phyloP scores from a whole-genome alignment of 2,888 invertebrate genomes.

The Apamea sordens region DNA sequence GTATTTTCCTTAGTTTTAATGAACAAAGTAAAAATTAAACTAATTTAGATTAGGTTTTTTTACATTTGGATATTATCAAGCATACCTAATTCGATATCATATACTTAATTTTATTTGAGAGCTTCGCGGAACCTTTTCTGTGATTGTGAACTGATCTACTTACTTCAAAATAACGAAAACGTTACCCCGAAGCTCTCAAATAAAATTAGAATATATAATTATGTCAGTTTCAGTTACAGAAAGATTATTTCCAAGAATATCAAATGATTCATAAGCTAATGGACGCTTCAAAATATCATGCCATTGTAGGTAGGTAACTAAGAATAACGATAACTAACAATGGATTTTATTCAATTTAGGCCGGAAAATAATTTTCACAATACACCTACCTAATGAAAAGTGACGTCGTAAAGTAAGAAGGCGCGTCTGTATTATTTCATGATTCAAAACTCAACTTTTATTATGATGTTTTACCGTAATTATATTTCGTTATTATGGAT shows the following conservation, averaged over 20 bases:
- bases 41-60: neutral
- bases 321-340: neutral
- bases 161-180: neutral
- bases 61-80: too few relatives aligned
- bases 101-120: neutral
- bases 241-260: neutral
- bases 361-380: conserved; percentile 1
- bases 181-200: neutral
- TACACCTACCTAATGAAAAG: neutral
- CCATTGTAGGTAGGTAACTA: neutral
- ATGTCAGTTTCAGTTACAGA: neutral
- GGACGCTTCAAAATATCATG: neutral
- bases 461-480: neutral
- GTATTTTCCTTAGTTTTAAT: neutral
- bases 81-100: neutral
- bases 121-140: neutral
- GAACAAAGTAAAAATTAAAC: neutral
- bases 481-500: neutral
- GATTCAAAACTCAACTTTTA: neutral
- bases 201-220: neutral
- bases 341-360: neutral
- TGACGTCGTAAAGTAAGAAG: neutral
- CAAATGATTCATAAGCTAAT: neutral
- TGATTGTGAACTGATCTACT: neutral
- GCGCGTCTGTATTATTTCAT: neutral